phyloP scores from a whole-genome alignment of 2,888 invertebrate species.

The Campaea margaritaria region DNA sequence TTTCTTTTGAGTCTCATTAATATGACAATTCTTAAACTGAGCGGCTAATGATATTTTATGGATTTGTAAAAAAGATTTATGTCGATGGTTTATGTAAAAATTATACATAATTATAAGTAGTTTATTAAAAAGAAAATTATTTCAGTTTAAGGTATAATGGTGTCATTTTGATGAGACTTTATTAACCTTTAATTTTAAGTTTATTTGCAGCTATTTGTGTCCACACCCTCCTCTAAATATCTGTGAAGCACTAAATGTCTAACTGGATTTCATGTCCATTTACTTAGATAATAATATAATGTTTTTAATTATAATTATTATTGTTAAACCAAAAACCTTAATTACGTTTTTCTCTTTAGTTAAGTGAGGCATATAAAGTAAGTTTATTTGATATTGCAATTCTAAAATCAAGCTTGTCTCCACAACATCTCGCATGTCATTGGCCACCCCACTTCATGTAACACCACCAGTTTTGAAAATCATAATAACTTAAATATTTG shows the following conservation, averaged over 20 bases:
- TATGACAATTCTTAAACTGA: neutral
- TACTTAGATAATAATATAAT: slow-evolving; percentile 14
- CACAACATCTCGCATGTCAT: slow-evolving; percentile 33
- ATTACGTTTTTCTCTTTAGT: slow-evolving; percentile 39
- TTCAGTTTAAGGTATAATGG: neutral
- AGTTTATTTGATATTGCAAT: slow-evolving; percentile 38
- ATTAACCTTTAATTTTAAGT: slow-evolving; percentile 21
- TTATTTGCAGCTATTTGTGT: slow-evolving; percentile 27
- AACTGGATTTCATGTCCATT: slow-evolving; percentile 2
- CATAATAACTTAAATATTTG: neutral
- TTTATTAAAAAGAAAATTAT: neutral
- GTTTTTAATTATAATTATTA: slow-evolving; percentile 14
- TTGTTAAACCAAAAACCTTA: slow-evolving; percentile 22
- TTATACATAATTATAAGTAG: no score
- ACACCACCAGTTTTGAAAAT: slow-evolving; percentile 6
- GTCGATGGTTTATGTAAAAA: no score
- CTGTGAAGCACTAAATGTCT: slow-evolving; percentile 24
- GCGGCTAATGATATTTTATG: no score
- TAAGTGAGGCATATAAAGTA: slow-evolving; percentile 43
- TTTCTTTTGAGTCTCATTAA: slow-evolving; percentile 20
- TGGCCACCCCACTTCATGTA: slow-evolving; percentile 26
- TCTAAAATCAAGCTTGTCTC: slow-evolving; percentile 36
- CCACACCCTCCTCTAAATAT: slow-evolving; percentile 19
- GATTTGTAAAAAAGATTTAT: no score
- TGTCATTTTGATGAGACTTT: slow-evolving; percentile 15